A percentile compares a stretch with the other conserved stretches of the same genome.
Conservation (phyloP, 2,797 vertebrate genomes). For the Okamejei kenojei region DNA sequence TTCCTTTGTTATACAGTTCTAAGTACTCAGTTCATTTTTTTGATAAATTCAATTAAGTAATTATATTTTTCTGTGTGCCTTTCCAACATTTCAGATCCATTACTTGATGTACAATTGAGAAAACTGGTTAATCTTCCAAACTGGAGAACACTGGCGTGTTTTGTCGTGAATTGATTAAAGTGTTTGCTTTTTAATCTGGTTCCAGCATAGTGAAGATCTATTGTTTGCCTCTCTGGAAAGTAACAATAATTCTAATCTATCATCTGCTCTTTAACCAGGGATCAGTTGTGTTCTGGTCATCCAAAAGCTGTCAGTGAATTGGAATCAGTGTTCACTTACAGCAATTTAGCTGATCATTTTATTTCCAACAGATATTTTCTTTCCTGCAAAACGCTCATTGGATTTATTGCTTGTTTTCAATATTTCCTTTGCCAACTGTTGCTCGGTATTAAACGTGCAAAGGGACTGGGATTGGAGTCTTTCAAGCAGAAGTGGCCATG, state of each 20-base stretch:
- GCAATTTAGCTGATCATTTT: background rate
- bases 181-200: background rate
- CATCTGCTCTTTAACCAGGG: too few relatives aligned
- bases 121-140: conserved; percentile 15
- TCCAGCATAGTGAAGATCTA: conserved; percentile 7
- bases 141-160: background rate
- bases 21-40: background rate
- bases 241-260: conserved; percentile 1
- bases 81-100: conserved; percentile 24
- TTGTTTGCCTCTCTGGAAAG: background rate
- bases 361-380: background rate
- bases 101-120: conserved; percentile 20
- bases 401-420: background rate
- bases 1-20: too few relatives aligned
- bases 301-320: background rate
- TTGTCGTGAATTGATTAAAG: background rate
- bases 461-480: background rate
- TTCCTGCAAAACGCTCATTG: background rate
- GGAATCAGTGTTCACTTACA: background rate
- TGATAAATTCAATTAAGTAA: background rate
- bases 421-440: background rate
- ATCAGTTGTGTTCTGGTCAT: background rate
- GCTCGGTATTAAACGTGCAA: background rate
- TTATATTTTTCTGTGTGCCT: background rate
- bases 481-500: background rate